Base-by-base conservation (phyloP, 1,140 invertebrate species). In the Papilio machaon region DNA sequence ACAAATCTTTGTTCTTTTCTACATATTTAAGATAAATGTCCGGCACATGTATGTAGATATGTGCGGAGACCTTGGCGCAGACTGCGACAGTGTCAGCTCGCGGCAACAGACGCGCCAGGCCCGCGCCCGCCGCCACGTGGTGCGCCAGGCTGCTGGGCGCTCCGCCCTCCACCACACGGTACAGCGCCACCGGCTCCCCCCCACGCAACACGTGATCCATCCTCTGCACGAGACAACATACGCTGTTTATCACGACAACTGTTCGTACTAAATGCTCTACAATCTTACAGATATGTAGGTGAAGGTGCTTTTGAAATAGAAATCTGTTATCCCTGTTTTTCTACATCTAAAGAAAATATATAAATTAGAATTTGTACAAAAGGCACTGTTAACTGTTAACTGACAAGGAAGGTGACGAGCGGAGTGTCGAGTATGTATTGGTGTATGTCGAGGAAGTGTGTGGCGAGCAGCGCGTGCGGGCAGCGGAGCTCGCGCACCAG, bases 391-490 rank as follows among this genome's bases (percentile, higher is more conserved):
- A 77, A 30, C 23, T 43, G 54, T 15, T 3, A 77, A 82, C 86
- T 89, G 89, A 96, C 96, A 92, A 96, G 91, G 70, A 95, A 90
- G 46, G 94, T 91, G 2, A 96, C 88, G 7, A 95, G 80, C 2
- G 95, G 82, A 82, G 91, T 91, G 81, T 90, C 82, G 43, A 95
- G 90, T 6, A 97, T 89, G 81, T 96, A 95, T 30, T 96, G 90
- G 1, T 95, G 86, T 6, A 98, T 91, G 35, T 95, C 94, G 83
- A 97, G 96, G 85, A 97, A 97, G 92, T 98, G 98, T 17, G 98
- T 98, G 0, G 97, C 96, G 2, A 97, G 93, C 54, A 98, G 95
- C 0, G 98, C 89, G 88, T 98, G 97, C 7, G 98, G 98, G 90
- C 96, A 97, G 15, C 95, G 76, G 2, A 89, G 67, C 2, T 87